Evolutionary conservation across 2,113 vertebrate species (phyloP).

Genomic region (Cygnus buccinator): DNA sequence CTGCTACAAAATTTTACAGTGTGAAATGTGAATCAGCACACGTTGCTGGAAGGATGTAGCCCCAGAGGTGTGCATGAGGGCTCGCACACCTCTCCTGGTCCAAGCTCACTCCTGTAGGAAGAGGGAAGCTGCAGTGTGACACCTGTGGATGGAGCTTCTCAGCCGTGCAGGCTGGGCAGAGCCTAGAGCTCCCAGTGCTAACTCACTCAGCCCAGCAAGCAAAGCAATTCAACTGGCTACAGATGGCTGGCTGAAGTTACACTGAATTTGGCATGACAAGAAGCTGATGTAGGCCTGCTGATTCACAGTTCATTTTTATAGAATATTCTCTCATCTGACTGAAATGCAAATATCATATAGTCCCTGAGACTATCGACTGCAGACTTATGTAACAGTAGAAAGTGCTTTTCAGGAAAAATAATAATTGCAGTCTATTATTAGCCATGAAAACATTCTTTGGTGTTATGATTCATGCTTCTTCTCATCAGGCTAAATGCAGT

Average conservation of each 20-base stretch:
- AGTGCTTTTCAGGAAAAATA: constrained; percentile 31
- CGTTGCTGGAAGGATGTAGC: background rate
- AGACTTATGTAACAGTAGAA: constrained; percentile 25
- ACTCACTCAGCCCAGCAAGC: background rate
- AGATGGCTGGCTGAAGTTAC: background rate
- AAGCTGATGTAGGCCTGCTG: background rate
- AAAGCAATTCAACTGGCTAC: background rate
- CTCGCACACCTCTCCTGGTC: background rate
- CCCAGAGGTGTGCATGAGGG: background rate
- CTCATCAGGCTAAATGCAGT: background rate
- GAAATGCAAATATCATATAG: background rate
- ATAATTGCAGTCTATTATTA: constrained; percentile 34
- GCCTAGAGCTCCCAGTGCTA: background rate
- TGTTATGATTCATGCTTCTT: constrained; percentile 2
- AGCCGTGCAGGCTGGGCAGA: fast-evolving
- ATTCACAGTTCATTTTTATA: background rate
- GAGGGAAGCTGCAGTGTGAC: background rate
- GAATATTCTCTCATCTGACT: background rate
- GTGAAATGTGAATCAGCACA: background rate
- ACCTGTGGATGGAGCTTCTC: background rate
- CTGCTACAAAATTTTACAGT: background rate
- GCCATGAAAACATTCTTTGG: constrained; percentile 19
- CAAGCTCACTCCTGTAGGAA: background rate
- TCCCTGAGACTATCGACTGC: background rate
- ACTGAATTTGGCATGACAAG: background rate